phyloP scores from a whole-genome alignment of 2,113 vertebrate species.

The Terrapene triunguis region DNA sequence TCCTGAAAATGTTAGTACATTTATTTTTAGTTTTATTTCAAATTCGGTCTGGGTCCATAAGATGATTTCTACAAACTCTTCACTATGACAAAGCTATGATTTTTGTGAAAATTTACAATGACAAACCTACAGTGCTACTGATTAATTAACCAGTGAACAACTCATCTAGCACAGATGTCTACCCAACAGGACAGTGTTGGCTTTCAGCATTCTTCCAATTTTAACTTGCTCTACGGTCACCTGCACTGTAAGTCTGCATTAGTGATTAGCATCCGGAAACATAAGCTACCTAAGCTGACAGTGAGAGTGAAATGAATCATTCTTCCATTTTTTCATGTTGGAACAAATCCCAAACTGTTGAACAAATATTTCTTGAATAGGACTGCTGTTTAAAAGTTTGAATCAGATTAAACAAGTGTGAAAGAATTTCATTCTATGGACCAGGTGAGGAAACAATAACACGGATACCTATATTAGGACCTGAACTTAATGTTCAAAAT shows the following conservation, averaged over 20 bases:
- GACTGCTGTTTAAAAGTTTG: not conserved
- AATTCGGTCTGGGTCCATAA: not conserved
- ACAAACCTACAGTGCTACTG: not conserved
- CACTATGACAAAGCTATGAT: not conserved
- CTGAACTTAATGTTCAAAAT: not conserved
- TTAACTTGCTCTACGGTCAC: not conserved
- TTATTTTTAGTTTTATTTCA: not conserved
- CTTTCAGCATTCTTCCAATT: not conserved
- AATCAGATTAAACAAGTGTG: not conserved
- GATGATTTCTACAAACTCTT: not conserved
- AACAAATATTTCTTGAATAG: not conserved
- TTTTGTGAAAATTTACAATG: not conserved
- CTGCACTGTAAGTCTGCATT: not conserved
- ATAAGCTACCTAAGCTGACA: not conserved
- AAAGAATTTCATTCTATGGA: not conserved
- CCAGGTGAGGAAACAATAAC: not conserved
- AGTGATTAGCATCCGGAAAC: not conserved
- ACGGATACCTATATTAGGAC: not conserved
- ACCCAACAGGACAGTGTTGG: not conserved
- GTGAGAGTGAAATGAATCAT: not conserved
- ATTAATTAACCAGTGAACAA: not conserved
- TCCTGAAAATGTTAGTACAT: not conserved
- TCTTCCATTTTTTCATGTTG: not conserved
- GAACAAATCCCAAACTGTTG: not conserved
- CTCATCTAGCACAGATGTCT: not conserved